Base-by-base conservation (phyloP, 2,888 invertebrate genomes). In the Meandrusa payeni region DNA sequence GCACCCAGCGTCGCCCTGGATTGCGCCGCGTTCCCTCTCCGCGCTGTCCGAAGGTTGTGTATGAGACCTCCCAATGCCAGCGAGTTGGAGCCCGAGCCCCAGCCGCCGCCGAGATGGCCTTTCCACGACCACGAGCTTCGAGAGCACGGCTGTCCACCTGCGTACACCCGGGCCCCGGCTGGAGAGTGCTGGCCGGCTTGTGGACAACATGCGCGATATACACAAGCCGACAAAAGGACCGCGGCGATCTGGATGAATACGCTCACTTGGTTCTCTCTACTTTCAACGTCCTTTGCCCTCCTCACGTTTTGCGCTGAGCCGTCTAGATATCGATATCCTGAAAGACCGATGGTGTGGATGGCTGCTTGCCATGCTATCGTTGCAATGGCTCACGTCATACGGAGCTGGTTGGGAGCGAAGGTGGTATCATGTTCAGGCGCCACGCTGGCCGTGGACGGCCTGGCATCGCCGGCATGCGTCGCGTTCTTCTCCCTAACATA, bases 301-400 rank as follows among this genome's bases (percentile, higher is more conserved):
- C 85, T 95, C 34, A 97, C 98, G 0, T 97, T 96, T 76, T 92
- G 95, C 82, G 93, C 97, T 24, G 97, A 97, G 65, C 94, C 95
- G 17, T 91, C 93, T 22, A 87, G 98, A 38, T 98, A 97, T 72
- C 92, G 95, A 24, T 98, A 97, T 80, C 98, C 98, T 0, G 97
- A 97, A 68, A 89, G 97, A 28, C 97, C 97, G 0, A 94, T 96
- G 23, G 93, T 97, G 44, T 97, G 96, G 83, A 89, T 97, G 48
- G 95, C 97, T 2, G 91, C 95, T 0, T 97, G 97, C 78, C 95
- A 96, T 74, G 93, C 94, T 57, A 88, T 94, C 37, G 91, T 95
- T 13, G 93, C 95, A 0, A 77, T 95, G 2, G 93, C 94, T 17
- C 94, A 95, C 73, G 90, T 89, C 57, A 89, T 93, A 9, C 90